These are phyloP conservation scores for Stomatorhinus ivindoensis DNA, from an alignment of 2,113 vertebrate species.

Conservation along the genomic window DNA sequence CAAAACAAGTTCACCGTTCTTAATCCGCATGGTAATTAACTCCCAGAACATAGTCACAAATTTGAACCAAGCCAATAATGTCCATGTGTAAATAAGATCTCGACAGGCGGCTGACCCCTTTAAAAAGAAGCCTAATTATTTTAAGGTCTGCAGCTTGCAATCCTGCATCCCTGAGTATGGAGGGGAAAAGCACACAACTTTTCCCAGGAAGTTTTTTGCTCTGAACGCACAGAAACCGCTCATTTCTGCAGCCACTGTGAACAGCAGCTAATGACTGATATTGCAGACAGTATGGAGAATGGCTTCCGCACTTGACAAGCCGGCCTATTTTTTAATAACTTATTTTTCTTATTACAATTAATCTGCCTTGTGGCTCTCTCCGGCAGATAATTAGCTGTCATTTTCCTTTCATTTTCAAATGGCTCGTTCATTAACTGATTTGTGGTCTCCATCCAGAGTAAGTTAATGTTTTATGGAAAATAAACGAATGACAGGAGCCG, in stretches of 20 bases:
- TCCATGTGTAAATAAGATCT: neutral
- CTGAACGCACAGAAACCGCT: neutral
- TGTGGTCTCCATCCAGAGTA: slow-evolving; percentile 34
- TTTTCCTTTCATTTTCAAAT: slow-evolving; percentile 55
- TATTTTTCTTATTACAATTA: slow-evolving; percentile 43
- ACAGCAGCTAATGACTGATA: neutral
- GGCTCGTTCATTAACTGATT: slow-evolving; percentile 56
- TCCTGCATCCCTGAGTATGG: neutral
- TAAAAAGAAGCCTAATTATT: neutral
- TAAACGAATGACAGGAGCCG: slow-evolving; percentile 35
- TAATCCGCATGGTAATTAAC: slow-evolving; percentile 4
- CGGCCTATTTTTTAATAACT: slow-evolving; percentile 39
- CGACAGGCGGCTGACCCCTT: neutral
- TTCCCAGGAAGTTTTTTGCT: neutral
- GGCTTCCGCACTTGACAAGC: slow-evolving; percentile 45
- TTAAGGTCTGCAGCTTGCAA: neutral
- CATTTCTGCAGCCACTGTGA: neutral
- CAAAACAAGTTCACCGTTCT: neutral
- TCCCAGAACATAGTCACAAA: neutral
- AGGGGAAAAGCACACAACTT: neutral
- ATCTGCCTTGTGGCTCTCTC: slow-evolving; percentile 48
- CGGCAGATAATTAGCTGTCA: slow-evolving; percentile 56
- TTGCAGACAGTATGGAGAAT: slow-evolving; percentile 20
- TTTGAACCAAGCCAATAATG: neutral
- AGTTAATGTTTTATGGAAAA: slow-evolving; percentile 52